Base-by-base conservation (phyloP, 2,888 invertebrate genomes). In the Timandra comae region DNA sequence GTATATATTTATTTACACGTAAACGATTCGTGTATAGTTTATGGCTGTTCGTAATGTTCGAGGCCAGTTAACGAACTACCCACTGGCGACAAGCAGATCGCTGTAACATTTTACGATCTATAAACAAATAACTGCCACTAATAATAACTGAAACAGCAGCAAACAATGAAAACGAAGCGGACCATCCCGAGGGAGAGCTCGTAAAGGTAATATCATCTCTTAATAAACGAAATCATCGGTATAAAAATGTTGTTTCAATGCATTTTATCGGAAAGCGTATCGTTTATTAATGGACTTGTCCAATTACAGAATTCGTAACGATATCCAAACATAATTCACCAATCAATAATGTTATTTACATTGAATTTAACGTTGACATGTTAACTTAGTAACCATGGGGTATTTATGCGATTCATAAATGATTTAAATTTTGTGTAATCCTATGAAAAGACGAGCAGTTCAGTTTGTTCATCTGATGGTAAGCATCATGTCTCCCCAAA, bases 161-260 rank as follows among this genome's bases (percentile, higher is more conserved):
- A 75, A 73, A 79, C 79, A 78, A 74, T 79, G 75, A 77, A 81
- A 81, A 76, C 74, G 71, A 72, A 68, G 66, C 62, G 64, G 74
- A 67, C 4, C 73, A 58, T 68, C 58, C 49, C 63, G 56, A 65
- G 61, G 68, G 63, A 67, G 69, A 60, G 67, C 72, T 72, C 80
- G 71, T 82, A 82, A 81, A 81, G 82, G 84, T 82, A 77, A 71
- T 73, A 77, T 81, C 80, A 82, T 81, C 75, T 82, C 82, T 81
- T 77, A 78, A 82, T 84, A 82, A 82, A 80, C 67, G 56, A 58
- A 79, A 74, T 71, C 71, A 57, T 54, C 52, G 62, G 64, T 56
- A 63, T 79, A 76, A 81, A 81, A 82, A 72, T 70, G 66, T 70
- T 74, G 66, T 72, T 71, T 61, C 66, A 56, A 61, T 73, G 65